Conservation (phyloP, 35 echinoderm and acorn worm genomes). For the Chiridota heheva region DNA sequence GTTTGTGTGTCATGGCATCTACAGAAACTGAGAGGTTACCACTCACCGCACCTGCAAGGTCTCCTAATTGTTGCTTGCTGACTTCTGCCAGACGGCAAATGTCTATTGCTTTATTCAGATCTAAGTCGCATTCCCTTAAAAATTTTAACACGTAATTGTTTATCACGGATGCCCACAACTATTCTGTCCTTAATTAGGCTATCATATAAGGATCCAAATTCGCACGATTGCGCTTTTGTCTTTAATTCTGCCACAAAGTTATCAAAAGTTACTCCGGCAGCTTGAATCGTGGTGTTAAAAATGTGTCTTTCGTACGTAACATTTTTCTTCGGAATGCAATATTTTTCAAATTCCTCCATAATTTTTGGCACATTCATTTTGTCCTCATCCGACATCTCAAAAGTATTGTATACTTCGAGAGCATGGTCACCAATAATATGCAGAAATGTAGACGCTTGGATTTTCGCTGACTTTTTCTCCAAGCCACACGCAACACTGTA, state of each 20-base stretch:
- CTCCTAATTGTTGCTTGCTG: background rate
- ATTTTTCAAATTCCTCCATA: background rate
- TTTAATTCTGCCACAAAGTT: constrained; percentile 46
- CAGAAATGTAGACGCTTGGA: constrained; percentile 46
- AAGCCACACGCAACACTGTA: too few species aligned
- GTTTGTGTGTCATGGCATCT: background rate
- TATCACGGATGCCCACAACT: constrained; percentile 35
- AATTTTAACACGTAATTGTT: constrained; percentile 22
- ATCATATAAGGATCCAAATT: constrained; percentile 38
- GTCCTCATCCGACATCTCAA: background rate
- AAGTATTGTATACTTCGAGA: constrained; percentile 62
- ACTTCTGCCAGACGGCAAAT: constrained; percentile 42
- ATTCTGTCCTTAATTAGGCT: constrained; percentile 56
- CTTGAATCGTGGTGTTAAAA: constrained; percentile 10
- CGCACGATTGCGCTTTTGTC: constrained; percentile 53
- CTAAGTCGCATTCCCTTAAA: background rate
- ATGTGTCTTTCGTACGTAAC: constrained; percentile 28
- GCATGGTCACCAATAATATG: constrained; percentile 59
- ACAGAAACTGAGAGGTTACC: too few species aligned
- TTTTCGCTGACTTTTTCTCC: too few species aligned
- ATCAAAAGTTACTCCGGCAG: constrained; percentile 22
- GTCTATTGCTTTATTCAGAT: constrained; percentile 29
- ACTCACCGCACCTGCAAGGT: background rate
- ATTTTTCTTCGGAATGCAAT: constrained; percentile 27
- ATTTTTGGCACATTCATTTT: background rate